phyloP scores from a whole-genome alignment of 2,113 vertebrate genomes.

The Laticauda laticaudata region DNA sequence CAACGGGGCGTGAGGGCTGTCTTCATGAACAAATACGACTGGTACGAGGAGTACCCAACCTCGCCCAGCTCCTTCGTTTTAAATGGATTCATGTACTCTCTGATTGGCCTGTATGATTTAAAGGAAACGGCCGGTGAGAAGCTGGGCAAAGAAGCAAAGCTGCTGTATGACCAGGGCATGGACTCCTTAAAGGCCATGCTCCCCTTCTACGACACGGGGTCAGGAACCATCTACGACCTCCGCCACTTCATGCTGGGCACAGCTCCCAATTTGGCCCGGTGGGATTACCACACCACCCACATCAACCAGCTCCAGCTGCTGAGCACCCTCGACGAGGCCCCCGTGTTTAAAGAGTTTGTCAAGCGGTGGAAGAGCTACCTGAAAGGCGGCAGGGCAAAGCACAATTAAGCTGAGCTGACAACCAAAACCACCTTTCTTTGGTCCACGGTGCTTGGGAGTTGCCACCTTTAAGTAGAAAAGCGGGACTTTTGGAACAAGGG shows the following conservation, averaged over 20 bases:
- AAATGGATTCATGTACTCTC: conserved; percentile 96
- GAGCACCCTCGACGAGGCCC: conserved; percentile 83
- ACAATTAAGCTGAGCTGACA: conserved; percentile 81
- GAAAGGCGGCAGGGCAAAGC: conserved; percentile 91
- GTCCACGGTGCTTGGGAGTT: background rate
- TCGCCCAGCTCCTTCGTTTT: conserved; percentile 94
- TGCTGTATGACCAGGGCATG: conserved; percentile 88
- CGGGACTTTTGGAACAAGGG: background rate
- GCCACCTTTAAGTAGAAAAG: background rate
- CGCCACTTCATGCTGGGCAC: conserved; percentile 93
- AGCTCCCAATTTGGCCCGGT: conserved; percentile 95
- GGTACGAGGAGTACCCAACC: conserved; percentile 98
- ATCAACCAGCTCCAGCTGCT: conserved; percentile 98
- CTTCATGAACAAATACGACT: conserved; percentile 93
- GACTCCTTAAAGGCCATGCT: conserved; percentile 96
- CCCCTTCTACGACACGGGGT: conserved; percentile 93
- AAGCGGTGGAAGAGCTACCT: conserved; percentile 97
- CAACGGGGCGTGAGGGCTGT: conserved; percentile 91
- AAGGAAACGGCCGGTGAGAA: conserved; percentile 89
- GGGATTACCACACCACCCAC: conserved; percentile 99
- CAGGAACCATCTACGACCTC: conserved; percentile 95
- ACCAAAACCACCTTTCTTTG: conserved; percentile 41
- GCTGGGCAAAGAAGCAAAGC: conserved; percentile 80
- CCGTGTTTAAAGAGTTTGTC: conserved; percentile 89
- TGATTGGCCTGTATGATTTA: conserved; percentile 91